Evolutionary conservation across 1,140 invertebrate species (phyloP), one percentile per base, ranked within the genome.

Genomic region (Marisa cornuarietis): DNA sequence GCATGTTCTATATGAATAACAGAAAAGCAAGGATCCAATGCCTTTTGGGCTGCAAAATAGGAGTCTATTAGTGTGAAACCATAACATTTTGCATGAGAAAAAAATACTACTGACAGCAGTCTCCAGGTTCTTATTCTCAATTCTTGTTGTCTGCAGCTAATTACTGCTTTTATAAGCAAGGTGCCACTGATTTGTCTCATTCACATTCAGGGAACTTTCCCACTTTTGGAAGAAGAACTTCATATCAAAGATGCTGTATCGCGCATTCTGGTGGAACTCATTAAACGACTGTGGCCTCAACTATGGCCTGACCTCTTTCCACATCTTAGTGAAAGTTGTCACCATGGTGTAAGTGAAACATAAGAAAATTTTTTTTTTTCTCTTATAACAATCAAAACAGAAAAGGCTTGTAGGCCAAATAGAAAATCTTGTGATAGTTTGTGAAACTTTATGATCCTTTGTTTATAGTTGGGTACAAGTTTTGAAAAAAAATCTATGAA

Each of bases 201-300:
- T 42, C 14, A 22, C 0, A 16, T 86, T 63, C 78, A 89, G 88
- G 88, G 88, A 14, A 90, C 87, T 18, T 63, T 83, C 11, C 80
- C 83, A 69, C 83, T 90, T 16, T 62, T 92, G 16, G 90, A 91
- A 71, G 93, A 94, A 80, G 91, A 92, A 81, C 88, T 89, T 72
- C 95, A 96, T 88, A 94, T 97, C 76, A 96, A 97, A 90, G 96
- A 97, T 92, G 96, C 94, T 11, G 89, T 98, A 18, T 96, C 96
- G 24, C 91, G 96, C 71, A 94, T 98, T 24, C 93, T 98, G 79
- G 96, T 98, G 0, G 97, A 98, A 92, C 97, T 98, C 94, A 95
- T 97, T 20, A 98, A 98, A 89, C 91, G 96, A 22, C 96, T 98
- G 89, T 98, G 97, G 97, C 97, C 97, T 0, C 97, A 98, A 88